These are phyloP conservation scores for Drosophila teissieri DNA, from an alignment of 1,140 invertebrate genomes.

Conservation along the genomic window DNA sequence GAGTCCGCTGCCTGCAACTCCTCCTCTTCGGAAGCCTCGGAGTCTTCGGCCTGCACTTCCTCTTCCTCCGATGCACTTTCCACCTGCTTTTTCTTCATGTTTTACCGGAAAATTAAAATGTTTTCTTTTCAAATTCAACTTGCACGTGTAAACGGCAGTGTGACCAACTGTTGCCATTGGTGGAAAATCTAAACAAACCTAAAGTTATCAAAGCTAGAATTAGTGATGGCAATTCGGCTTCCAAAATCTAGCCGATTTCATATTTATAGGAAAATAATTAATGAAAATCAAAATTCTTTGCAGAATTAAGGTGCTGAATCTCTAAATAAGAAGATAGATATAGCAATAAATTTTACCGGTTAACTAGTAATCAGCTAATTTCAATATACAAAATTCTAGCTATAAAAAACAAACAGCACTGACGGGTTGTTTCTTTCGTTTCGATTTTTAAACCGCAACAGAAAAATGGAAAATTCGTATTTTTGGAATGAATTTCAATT, in stretches of 20 bases:
- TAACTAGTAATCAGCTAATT: too few species aligned
- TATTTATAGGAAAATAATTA: background rate
- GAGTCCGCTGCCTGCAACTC: slow-evolving; percentile 12
- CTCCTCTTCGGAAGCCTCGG: slow-evolving; percentile 20
- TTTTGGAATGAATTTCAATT: slow-evolving; percentile 82
- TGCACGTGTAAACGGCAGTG: slow-evolving; percentile 28
- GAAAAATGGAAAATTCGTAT: slow-evolving; percentile 12
- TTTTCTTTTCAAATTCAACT: slow-evolving; percentile 8
- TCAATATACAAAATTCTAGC: background rate
- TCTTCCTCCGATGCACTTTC: slow-evolving; percentile 37
- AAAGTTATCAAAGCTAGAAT: background rate
- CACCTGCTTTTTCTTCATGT: slow-evolving; percentile 58
- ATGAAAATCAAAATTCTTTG: background rate
- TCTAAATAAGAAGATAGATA: too few species aligned
- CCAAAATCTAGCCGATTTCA: background rate
- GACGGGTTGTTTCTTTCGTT: slow-evolving; percentile 1
- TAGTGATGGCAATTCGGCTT: background rate
- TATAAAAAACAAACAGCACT: background rate
- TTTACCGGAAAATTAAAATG: slow-evolving; percentile 2
- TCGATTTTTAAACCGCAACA: slow-evolving; percentile 17
- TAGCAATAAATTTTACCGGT: too few species aligned
- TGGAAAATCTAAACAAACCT: background rate
- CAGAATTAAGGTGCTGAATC: too few species aligned
- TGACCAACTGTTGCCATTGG: background rate
- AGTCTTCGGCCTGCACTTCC: slow-evolving; percentile 19